Base-by-base conservation (phyloP, 1,140 invertebrate genomes). In the Drosophila tani region DNA sequence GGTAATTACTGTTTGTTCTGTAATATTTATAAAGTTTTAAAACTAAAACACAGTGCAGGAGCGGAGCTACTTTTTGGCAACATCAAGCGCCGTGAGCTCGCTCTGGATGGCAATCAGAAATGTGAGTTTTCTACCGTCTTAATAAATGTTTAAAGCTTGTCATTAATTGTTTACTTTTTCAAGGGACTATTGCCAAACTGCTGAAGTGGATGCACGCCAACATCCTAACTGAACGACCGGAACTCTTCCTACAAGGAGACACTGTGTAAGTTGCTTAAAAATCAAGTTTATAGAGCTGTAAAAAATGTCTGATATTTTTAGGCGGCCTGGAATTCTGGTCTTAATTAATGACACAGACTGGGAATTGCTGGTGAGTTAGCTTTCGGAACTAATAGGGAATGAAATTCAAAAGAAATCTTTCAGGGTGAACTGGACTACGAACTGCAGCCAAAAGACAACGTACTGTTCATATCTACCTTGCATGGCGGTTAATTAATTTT, bases 311-410 rank as follows among this genome's bases (percentile, higher is more conserved):
- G 9, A 8, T 12, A 1, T 12, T 21, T 58, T 70, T 59, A 97
- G 97, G 24, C 94, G 98, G 63, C 98, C 98, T 8, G 98, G 98
- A 41, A 99, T 99, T 80, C 93, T 99, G 40, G 97, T 99, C 5
- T 93, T 99, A 4, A 95, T 99, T 8, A 99, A 99, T 91, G 98
- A 99, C 81, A 94, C 96, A 1, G 98, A 99, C 92, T 99, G 98
- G 98, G 98, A 99, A 93, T 93, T 99, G 27, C 91, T 96, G 91
- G 96, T 97, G 94, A 94, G 93, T 93, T 2, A 2, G 19, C 6
- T 6, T n/a, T 12, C 0, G 3, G 9, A 12, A 27, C 11, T 7
- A 5, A 1, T 2, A 14, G 1, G 3, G 1, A 38, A 29, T n/a
- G 1, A 0, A 2, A 14, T 12, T 1, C 8, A 40, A 15, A 32